These are phyloP conservation scores for Drosophila carrolli DNA, from an alignment of 1,140 invertebrate species.

Conservation along the genomic window DNA sequence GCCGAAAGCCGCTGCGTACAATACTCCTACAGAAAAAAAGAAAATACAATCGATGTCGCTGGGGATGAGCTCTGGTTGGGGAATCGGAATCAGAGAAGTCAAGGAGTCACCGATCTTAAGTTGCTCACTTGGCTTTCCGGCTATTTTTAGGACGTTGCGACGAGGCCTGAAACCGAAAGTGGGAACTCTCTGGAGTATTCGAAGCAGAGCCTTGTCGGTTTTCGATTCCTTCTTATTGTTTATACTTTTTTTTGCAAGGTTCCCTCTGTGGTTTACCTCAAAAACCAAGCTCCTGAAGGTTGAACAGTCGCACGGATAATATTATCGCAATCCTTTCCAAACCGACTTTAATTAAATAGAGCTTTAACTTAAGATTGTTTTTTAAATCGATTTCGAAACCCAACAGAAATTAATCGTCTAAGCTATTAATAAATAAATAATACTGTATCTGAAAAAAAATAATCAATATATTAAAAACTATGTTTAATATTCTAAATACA, in stretches of 20 bases:
- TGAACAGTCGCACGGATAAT: neutral
- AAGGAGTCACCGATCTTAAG: slow-evolving; percentile 47
- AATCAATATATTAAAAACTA: too few relatives aligned
- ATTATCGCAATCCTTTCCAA: slow-evolving; percentile 3
- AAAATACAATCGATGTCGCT: slow-evolving; percentile 42
- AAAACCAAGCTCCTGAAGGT: slow-evolving; percentile 5
- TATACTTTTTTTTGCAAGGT: slow-evolving; percentile 12
- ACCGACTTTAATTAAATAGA: neutral
- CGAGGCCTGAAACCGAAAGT: slow-evolving; percentile 73
- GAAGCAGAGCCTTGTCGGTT: slow-evolving; percentile 14
- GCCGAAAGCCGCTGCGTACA: slow-evolving; percentile 40
- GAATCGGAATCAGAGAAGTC: slow-evolving; percentile 15
- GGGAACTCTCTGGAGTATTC: slow-evolving; percentile 72
- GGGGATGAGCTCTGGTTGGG: slow-evolving; percentile 39
- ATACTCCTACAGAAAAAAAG: slow-evolving; percentile 6
- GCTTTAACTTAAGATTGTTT: neutral
- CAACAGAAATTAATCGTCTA: too few relatives aligned
- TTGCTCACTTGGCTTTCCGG: slow-evolving; percentile 38
- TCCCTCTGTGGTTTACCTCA: slow-evolving; percentile 35
- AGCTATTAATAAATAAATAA: too few relatives aligned
- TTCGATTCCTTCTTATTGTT: slow-evolving; percentile 17
- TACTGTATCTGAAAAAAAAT: too few relatives aligned
- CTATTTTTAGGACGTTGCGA: slow-evolving; percentile 70
- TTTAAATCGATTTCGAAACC: neutral
- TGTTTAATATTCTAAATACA: too few relatives aligned